These are phyloP conservation scores for Garrulus glandarius DNA, from an alignment of 2,797 vertebrate species.

Conservation along the genomic window DNA sequence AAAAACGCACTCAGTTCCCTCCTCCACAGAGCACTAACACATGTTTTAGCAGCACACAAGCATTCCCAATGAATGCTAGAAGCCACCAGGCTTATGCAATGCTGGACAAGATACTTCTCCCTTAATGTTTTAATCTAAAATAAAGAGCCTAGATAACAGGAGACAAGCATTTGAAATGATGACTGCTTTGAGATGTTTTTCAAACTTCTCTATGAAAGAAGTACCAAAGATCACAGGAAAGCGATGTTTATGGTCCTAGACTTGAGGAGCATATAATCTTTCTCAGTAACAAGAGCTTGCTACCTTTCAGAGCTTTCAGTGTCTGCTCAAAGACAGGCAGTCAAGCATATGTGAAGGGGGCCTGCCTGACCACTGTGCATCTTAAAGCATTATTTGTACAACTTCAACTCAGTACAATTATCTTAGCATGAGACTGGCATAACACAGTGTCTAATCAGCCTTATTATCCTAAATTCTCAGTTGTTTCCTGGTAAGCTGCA, in stretches of 20 bases:
- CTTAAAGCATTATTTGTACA: neutral
- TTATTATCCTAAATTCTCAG: constrained; percentile 64
- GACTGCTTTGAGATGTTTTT: neutral
- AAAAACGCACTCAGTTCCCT: fast-evolving
- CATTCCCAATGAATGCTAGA: neutral
- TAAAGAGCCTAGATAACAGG: neutral
- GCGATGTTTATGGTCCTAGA: neutral
- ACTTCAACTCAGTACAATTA: neutral
- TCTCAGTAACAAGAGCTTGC: neutral
- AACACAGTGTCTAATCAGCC: constrained; percentile 21
- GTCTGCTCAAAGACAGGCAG: neutral
- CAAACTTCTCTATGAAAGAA: neutral
- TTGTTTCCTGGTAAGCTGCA: constrained; percentile 63
- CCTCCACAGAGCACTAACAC: neutral
- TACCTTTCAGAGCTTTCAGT: neutral
- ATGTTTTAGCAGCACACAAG: neutral
- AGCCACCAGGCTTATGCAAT: neutral
- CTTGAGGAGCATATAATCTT: neutral
- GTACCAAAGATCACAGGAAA: neutral
- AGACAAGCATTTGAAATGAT: neutral
- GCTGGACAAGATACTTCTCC: neutral
- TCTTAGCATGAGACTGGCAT: constrained; percentile 20
- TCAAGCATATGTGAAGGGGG: neutral
- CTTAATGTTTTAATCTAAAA: neutral
- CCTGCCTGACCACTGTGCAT: neutral